A percentile compares a stretch with the other conserved stretches of the same genome.
Conservation (phyloP, 2,888 invertebrate species). For the Lymantria monacha region DNA sequence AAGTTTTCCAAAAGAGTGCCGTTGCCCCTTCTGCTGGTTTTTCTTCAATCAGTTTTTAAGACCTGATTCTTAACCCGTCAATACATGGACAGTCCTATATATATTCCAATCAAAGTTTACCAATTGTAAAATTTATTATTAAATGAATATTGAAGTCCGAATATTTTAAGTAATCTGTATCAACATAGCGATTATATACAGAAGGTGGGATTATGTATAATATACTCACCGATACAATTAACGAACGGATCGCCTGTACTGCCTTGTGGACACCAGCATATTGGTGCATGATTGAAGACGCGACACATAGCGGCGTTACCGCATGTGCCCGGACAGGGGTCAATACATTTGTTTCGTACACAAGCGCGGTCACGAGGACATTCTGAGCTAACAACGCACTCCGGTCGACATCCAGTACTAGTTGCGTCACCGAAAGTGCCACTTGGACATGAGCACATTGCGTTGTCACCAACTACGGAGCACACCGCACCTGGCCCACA, state of each 20-base stretch:
- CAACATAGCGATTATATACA: too few species aligned
- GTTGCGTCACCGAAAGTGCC: slow-evolving; percentile 89
- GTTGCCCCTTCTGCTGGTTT: too few species aligned
- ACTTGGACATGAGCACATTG: slow-evolving; percentile 88
- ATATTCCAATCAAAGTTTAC: too few species aligned
- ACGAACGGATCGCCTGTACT: slow-evolving; percentile 91
- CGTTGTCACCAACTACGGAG: slow-evolving; percentile 76
- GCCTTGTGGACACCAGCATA: slow-evolving; percentile 89
- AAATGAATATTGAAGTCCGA: too few species aligned
- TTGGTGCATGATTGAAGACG: slow-evolving; percentile 80
- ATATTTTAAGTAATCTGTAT: too few species aligned
- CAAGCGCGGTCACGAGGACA: slow-evolving; percentile 90
- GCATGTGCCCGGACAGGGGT: slow-evolving; percentile 92
- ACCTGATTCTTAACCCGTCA: too few species aligned
- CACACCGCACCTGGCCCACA: slow-evolving; percentile 92
- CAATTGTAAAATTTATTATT: too few species aligned
- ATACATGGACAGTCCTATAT: too few species aligned
- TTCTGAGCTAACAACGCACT: slow-evolving; percentile 91
- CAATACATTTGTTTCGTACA: slow-evolving; percentile 88
- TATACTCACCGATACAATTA: slow-evolving; percentile 77
- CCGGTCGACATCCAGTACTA: slow-evolving; percentile 90
- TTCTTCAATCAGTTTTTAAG: too few species aligned
- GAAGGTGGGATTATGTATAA: not conserved
- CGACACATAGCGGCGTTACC: slow-evolving; percentile 89
- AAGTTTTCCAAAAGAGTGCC: too few species aligned